Evolutionary conservation across 2,888 invertebrate species (phyloP).

Genomic region (Tachina grossa): DNA sequence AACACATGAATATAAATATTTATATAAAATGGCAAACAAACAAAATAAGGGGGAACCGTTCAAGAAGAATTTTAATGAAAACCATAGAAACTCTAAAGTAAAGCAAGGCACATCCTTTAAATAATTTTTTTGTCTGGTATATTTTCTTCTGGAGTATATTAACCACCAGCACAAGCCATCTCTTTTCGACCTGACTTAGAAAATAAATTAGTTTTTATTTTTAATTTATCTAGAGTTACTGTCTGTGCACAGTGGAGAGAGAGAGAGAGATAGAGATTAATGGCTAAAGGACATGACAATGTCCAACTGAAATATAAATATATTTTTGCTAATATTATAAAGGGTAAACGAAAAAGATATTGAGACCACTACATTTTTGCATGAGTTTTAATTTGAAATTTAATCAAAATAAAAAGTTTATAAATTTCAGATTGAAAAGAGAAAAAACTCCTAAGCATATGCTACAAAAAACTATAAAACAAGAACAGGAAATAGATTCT

Average conservation of each 20-base stretch:
- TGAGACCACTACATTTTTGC: not conserved
- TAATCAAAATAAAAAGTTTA: not conserved
- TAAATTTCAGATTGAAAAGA: not conserved
- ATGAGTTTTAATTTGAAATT: not conserved
- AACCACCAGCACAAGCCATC: conserved; percentile 30
- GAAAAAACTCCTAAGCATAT: not conserved
- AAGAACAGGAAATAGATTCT: not conserved
- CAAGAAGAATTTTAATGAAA: not conserved
- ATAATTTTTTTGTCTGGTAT: not conserved
- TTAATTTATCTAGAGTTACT: conserved; percentile 17
- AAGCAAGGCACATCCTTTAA: conserved; percentile 10
- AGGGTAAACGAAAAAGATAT: conserved; percentile 8
- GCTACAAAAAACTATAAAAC: not conserved
- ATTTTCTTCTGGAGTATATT: conserved; percentile 33
- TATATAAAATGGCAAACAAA: conserved; percentile 3
- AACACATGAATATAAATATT: conserved; percentile 52
- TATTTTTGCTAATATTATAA: conserved; percentile 17
- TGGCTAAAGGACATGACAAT: conserved; percentile 28
- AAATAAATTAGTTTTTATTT: conserved; percentile 33
- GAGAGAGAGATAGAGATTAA: conserved; percentile 22
- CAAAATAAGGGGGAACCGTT: conserved; percentile 13
- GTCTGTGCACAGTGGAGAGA: not conserved
- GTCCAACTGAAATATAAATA: conserved; percentile 27
- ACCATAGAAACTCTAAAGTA: not conserved
- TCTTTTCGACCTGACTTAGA: not conserved